Evolutionary conservation across 2,888 invertebrate genomes (phyloP), one percentile per base, ranked within the genome.

Genomic region (Thymelicus lineola): DNA sequence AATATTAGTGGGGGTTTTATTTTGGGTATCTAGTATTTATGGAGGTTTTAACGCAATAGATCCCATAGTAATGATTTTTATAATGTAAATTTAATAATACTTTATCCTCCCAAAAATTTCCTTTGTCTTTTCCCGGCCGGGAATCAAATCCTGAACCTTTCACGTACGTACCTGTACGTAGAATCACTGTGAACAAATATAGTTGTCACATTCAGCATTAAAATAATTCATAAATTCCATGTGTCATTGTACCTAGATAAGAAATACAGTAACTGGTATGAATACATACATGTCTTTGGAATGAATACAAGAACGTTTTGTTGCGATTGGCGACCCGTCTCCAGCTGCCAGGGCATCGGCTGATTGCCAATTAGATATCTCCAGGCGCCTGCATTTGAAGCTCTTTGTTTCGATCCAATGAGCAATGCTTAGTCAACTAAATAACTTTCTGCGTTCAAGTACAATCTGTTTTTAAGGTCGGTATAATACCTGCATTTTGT

Each of bases 311-410:
- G 60, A 60, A 45, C 20, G 60, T 17, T 45, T 42, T 17, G 60
- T 45, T 12, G 20, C 60, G n/a, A 59, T 59, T 28, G 58, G 58
- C 58, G 58, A 36, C 58, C 35, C 17, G 42, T 38, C 58, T 66
- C 48, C 59, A 66, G 36, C 59, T 60, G 59, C 10, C 38, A n/a
- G 15, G 14, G 60, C 17, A 59, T 6, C 67, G 50, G 53, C 66
- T 61, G 67, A 53, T 68, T 61, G 46, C 61, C 61, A 68, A 68
- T 62, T 68, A 68, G 67, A 55, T 57, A 38, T 53, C 61, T 68
- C 55, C 55, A 55, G 15, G 45, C 55, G 61, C 10, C 65, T 57
- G 57, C 3, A 7, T 10, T 38, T n/a, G 50, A 50, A 50, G 55
- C 55, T 53, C 60, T 67, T 67, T 67, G 67, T 59, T 61, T 53